These are phyloP conservation scores for Cydia fagiglandana DNA, from an alignment of 1,140 invertebrate species.

Conservation along the genomic window DNA sequence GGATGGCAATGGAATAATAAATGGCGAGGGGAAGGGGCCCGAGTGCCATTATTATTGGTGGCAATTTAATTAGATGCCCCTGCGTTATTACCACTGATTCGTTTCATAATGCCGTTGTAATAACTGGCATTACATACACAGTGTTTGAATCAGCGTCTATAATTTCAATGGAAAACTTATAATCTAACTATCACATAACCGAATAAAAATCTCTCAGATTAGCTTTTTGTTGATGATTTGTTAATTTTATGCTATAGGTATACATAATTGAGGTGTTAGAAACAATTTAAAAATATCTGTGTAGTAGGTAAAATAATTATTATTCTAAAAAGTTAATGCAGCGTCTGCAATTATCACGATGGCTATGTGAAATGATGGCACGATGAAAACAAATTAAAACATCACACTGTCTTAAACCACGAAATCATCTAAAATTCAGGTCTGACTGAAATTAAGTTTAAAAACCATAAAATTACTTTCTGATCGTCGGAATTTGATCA, in stretches of 20 bases:
- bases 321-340: background rate
- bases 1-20: constrained; percentile 38
- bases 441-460: constrained; percentile 60
- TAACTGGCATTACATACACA: constrained; percentile 46
- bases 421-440: constrained; percentile 35
- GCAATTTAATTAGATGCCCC: constrained; percentile 78
- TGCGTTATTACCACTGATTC: constrained; percentile 76
- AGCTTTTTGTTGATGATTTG: too few relatives aligned
- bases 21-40: constrained; percentile 73
- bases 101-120: constrained; percentile 73
- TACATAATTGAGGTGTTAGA: too few relatives aligned
- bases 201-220: too few relatives aligned
- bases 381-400: constrained; percentile 50
- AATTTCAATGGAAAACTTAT: constrained; percentile 47
- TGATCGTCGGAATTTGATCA: constrained; percentile 68
- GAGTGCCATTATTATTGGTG: constrained; percentile 76
- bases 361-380: constrained; percentile 35
- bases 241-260: too few relatives aligned
- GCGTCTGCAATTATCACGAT: constrained; percentile 34
- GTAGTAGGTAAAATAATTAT: too few relatives aligned
- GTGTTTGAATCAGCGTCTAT: constrained; percentile 56
- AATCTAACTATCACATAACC: too few relatives aligned
- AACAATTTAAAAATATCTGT: too few relatives aligned
- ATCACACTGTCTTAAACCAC: constrained; percentile 21
- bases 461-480: constrained; percentile 78